Evolutionary conservation across 2,888 invertebrate species (phyloP), one percentile per base, ranked within the genome.

Genomic region (Acanthacorydalis orientalis): DNA sequence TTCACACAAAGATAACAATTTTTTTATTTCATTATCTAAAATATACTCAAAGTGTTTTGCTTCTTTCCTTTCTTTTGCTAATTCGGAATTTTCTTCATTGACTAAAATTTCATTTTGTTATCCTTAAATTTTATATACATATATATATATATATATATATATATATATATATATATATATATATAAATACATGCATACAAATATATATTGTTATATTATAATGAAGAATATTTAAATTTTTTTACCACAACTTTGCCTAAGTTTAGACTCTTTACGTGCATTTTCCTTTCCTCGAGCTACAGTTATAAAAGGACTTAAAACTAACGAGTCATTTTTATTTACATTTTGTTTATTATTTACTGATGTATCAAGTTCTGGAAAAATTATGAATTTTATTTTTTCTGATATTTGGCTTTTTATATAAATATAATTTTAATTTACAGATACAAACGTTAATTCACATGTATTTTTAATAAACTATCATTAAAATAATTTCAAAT

Each of bases 231-330:
- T 42, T n/a, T n/a, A n/a, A n/a, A n/a, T n/a, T n/a, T n/a, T n/a
- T 40, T 2, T 38, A 37, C 32, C 40, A 14, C n/a, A 41, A 40
- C 44, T 15, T 4, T 15, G 15, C n/a, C 14, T 16, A 15, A 23
- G 2, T 23, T 6, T 23, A 23, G 23, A 23, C 55, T 80, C 79
- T 43, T 65, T 70, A 33, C 75, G 64, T 1, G 74, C 74, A 53
- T 71, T 76, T 1, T 63, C 66, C 53, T 79, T 80, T 0, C 78
- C 79, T 16, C 78, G 61, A 1, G 74, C 74, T 46, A 71, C 56
- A 1, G 75, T 77, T 1, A 80, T 70, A 57, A 69, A 74, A 0
- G 77, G 78, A 51, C 74, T 75, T 0, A 70, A 68, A 7, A 61
- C 66, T 46, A 68, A 67, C 0, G 67, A 65, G 37, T 59, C 63